phyloP scores from a whole-genome alignment of 2,797 vertebrate genomes.

The Anomalospiza imberbis region DNA sequence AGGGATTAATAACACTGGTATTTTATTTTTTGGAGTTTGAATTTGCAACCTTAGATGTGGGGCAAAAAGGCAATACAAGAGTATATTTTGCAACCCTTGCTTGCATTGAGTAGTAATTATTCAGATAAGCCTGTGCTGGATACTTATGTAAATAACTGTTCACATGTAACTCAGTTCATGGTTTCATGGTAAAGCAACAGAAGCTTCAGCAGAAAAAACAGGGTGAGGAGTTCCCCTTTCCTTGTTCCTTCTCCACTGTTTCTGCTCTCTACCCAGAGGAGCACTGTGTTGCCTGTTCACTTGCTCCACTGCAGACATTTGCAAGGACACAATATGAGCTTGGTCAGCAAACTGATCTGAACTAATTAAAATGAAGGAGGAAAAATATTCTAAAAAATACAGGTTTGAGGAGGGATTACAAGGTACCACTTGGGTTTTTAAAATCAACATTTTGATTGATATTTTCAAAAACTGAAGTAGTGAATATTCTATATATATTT shows the following conservation, averaged over 20 bases:
- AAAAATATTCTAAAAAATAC: not conserved
- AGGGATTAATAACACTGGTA: not conserved
- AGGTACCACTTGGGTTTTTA: not conserved
- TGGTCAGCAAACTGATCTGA: not conserved
- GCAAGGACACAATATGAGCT: not conserved
- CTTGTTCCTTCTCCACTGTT: not conserved
- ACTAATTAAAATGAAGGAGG: not conserved
- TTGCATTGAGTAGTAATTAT: conserved; percentile 15
- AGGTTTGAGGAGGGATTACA: not conserved
- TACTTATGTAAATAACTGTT: not conserved
- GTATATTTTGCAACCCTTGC: not conserved
- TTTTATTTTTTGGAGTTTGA: not conserved
- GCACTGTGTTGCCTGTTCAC: not conserved
- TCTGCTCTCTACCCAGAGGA: not conserved
- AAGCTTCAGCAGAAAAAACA: not conserved
- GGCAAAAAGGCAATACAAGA: not conserved
- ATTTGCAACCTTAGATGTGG: not conserved
- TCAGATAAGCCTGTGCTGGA: conserved; percentile 14
- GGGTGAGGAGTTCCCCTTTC: conserved; percentile 19
- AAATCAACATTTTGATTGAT: not conserved
- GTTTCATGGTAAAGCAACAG: not conserved
- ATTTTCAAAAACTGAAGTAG: not conserved
- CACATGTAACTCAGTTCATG: not conserved
- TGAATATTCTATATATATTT: not conserved
- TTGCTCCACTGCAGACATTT: not conserved